Base-by-base conservation (phyloP, 2,797 vertebrate genomes). In the Ctenopoma multispine region DNA sequence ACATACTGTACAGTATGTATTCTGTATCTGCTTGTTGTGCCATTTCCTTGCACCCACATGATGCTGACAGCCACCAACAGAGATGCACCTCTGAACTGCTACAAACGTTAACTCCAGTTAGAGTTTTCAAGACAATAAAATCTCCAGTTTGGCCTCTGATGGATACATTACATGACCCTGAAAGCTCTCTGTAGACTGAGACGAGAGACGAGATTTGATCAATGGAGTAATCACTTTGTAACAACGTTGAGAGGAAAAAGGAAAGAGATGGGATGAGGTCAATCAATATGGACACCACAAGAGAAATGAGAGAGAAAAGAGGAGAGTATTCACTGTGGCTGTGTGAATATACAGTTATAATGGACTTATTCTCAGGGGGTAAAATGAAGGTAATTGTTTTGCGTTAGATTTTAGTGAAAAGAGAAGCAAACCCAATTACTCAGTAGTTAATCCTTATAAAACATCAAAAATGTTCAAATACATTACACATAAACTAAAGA, bases 201-300 rank as follows among this genome's bases (percentile, higher is more conserved):
- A 59, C 60, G 50, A 40, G 31, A 60, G 27, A 27, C 17, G 17
- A 27, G 67, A 61, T 53, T 7, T 61, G 69, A 82, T 83, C 80
- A 60, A 68, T 83, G 58, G 18, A 69, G 51, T 58, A 67, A 81
- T 73, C 65, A 79, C 71, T 77, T 41, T 43, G 40, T 64, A 65
- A 79, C 74, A 76, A 64, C 61, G 59, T 0, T 14, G 61, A 65
- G 54, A 47, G 72, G 69, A 66, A 43, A 59, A 48, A 7, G 14
- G 34, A 53, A 13, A 41, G 61, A 61, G 63, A 48, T 9, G 4
- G 61, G 57, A 58, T 15, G 68, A 78, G 78, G 64, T 72, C 70
- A 67, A 51, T 76, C 76, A 54, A 75, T 81, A 23, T 5, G 49
- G 65, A 80, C 79, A 53, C 75, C 50, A 65, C 40, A 51, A 38